These are phyloP conservation scores for Pteropus rufus DNA, from an alignment of 2,797 vertebrate genomes.

Conservation along the genomic window DNA sequence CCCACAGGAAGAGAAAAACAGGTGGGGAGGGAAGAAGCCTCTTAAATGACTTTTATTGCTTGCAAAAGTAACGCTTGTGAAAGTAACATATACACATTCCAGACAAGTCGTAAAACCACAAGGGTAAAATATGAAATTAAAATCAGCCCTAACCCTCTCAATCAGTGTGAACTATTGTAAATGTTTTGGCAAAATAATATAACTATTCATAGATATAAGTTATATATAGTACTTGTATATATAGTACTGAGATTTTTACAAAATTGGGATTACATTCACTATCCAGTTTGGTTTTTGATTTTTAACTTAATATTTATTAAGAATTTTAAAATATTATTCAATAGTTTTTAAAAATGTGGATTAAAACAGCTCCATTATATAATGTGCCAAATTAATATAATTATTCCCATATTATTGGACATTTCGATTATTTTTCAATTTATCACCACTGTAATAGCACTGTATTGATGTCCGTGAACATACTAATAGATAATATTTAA, in stretches of 20 bases:
- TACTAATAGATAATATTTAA: neutral
- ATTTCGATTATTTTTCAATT: neutral
- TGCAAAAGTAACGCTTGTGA: neutral
- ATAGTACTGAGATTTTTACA: neutral
- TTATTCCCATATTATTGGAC: neutral
- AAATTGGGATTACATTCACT: neutral
- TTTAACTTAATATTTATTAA: neutral
- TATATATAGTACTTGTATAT: too few species aligned
- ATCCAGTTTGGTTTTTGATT: neutral
- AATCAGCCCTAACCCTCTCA: neutral
- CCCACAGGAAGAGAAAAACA: neutral
- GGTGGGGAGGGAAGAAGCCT: neutral
- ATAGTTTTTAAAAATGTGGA: neutral
- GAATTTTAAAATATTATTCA: neutral
- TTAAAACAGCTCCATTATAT: neutral
- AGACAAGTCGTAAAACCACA: neutral
- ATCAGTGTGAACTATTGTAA: neutral
- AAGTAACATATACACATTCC: neutral
- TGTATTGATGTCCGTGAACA: neutral
- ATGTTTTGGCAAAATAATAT: neutral
- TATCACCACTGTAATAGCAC: neutral
- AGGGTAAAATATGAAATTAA: neutral
- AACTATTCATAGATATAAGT: too few species aligned
- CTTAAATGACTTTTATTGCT: neutral
- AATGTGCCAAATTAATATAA: neutral